Base-by-base conservation (phyloP, 2,888 invertebrate genomes). In the Cryptus viduatorius region DNA sequence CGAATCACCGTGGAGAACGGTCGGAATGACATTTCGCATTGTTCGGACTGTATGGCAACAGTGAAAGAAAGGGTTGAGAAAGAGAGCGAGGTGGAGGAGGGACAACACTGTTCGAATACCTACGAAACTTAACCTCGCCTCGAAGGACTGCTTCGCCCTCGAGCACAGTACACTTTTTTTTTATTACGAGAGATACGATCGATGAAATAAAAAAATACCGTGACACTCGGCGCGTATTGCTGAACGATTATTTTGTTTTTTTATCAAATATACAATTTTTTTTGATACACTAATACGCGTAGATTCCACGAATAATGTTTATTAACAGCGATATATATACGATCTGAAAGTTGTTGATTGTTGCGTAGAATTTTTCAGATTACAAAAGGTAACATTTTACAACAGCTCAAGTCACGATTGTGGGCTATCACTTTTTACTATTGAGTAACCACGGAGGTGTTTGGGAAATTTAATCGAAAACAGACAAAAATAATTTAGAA, bases 121-220 rank as follows among this genome's bases (percentile, higher is more conserved):
- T 46, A 37, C 50, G 42, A 78, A 78, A 82, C 78, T 84, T 84
- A 84, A 84, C 84, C 79, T 84, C 79, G 82, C 44, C 56, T 69
- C 56, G 37, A 72, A 50, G 59, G 50, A 71, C 64, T 79, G 3
- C 19, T 53, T 53, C 53, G 19, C 19, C 7, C 19, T 19, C 37
- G 3, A 2, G 24, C 53, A 16, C 44, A 19, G 48, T 42, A 64
- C n/a, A 1, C 50, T 53, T 61, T 37, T 46, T 16, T 53, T 14
- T 14, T 1, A n/a, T 37, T 16, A 44, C 44, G 19, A 56, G 14
- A 31, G 42, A 56, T 78, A 12, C 69, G 48, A 42, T 12, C 24
- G n/a, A 69, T 61, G 37, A 16, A 64, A 16, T 8, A 16, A 31
- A 59, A 7, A 59, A 59, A 59, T 24, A 59, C 53, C 19, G 1